Percentiles rank a stretch among this genome's conserved stretches.
Conservation (phyloP, 1,140 invertebrate genomes). For the Drusus annulatus region DNA sequence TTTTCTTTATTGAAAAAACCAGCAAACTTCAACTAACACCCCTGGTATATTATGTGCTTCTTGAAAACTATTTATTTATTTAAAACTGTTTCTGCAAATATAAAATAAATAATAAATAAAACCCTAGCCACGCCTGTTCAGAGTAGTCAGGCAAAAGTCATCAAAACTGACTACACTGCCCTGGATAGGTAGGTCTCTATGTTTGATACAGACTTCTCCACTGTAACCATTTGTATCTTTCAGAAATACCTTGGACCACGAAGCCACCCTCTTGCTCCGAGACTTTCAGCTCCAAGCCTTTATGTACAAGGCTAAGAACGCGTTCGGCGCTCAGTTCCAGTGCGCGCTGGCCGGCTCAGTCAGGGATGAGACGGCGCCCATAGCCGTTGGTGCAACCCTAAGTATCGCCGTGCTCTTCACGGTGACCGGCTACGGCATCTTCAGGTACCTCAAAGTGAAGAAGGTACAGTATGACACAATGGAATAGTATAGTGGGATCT, state of each 20-base stretch:
- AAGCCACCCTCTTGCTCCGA: constrained; percentile 72
- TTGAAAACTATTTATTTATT: too few relatives aligned
- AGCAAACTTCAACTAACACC: too few relatives aligned
- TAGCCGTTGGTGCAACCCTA: constrained; percentile 89
- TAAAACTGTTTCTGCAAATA: too few relatives aligned
- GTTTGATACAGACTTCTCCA: too few relatives aligned
- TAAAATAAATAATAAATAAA: too few relatives aligned
- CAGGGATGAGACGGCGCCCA: constrained; percentile 87
- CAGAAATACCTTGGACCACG: constrained; percentile 61
- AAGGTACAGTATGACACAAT: constrained; percentile 94
- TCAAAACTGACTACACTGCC: too few relatives aligned
- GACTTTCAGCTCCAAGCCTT: constrained; percentile 74
- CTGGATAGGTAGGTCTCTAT: too few relatives aligned
- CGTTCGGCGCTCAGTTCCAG: constrained; percentile 73
- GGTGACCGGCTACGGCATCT: constrained; percentile 88
- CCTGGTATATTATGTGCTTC: too few relatives aligned
- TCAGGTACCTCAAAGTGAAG: constrained; percentile 89
- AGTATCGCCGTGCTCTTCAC: constrained; percentile 85
- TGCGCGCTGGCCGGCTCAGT: constrained; percentile 69
- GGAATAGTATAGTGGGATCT: constrained; percentile 76
- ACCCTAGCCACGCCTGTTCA: too few relatives aligned
- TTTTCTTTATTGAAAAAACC: too few relatives aligned
- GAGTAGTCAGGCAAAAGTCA: too few relatives aligned
- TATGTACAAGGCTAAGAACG: constrained; percentile 74
- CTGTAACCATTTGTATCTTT: too few relatives aligned